phyloP scores from a whole-genome alignment of 1,140 invertebrate species.

The Aphelenchoides besseyi region DNA sequence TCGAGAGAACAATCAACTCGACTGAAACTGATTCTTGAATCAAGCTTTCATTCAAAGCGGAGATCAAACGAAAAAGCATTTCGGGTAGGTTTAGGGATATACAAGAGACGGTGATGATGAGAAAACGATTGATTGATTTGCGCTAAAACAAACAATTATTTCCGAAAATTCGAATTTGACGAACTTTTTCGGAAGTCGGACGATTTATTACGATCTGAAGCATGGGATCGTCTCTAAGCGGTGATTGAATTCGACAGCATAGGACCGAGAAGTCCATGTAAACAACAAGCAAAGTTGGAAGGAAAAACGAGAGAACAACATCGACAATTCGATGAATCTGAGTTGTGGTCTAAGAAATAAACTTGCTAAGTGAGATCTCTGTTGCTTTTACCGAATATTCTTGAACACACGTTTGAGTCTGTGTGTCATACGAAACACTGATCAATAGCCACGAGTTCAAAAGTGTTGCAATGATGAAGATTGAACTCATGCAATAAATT shows the following conservation, averaged over 20 bases:
- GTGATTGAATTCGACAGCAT: slow-evolving; percentile 27
- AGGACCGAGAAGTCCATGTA: slow-evolving; percentile 46
- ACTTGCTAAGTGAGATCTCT: slow-evolving; percentile 16
- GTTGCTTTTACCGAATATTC: slow-evolving; percentile 19
- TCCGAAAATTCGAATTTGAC: no score
- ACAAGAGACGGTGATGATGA: slow-evolving; percentile 32
- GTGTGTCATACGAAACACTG: slow-evolving; percentile 10
- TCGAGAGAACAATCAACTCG: slow-evolving; percentile 15
- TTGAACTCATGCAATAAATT: slow-evolving; percentile 24
- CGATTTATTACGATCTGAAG: slow-evolving; percentile 47
- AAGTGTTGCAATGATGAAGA: slow-evolving; percentile 27
- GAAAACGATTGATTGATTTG: slow-evolving; percentile 31
- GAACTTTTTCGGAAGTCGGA: slow-evolving; percentile 28
- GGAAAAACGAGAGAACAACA: slow-evolving; percentile 31
- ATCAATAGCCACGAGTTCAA: slow-evolving; percentile 31
- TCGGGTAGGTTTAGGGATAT: slow-evolving; percentile 35
- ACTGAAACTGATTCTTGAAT: slow-evolving; percentile 8
- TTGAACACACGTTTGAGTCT: slow-evolving; percentile 13
- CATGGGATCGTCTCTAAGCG: slow-evolving; percentile 33
- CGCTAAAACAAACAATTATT: no score
- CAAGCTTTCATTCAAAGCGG: slow-evolving; percentile 11
- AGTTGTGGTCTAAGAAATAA: slow-evolving; percentile 32
- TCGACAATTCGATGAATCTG: slow-evolving; percentile 29
- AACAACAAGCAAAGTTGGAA: slow-evolving; percentile 31
- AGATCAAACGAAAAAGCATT: slow-evolving; percentile 34